Percentiles rank a stretch among this genome's conserved stretches.
These are phyloP conservation scores for Oplegnathus fasciatus DNA, from an alignment of 2,113 vertebrate species.

Conservation along the genomic window DNA sequence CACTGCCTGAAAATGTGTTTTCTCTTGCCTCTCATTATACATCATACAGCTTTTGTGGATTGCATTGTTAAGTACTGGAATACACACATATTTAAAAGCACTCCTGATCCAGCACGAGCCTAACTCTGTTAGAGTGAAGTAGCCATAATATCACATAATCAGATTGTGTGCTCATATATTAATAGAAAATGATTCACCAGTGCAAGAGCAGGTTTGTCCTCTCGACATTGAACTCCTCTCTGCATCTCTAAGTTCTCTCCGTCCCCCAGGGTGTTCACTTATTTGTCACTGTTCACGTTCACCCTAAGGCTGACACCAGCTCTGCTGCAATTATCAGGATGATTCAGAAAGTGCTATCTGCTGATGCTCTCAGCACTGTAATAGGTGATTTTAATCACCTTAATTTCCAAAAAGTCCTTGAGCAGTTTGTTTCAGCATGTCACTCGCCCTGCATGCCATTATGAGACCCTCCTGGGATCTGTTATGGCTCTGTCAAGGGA, in stretches of 20 bases:
- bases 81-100: slow-evolving; percentile 8
- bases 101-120: background rate
- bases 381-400: slow-evolving; percentile 68
- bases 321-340: slow-evolving; percentile 59
- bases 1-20: background rate
- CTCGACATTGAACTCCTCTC: slow-evolving; percentile 56
- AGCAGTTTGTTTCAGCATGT: slow-evolving; percentile 42
- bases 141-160: slow-evolving; percentile 15
- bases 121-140: slow-evolving; percentile 11
- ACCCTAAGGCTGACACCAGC: slow-evolving; percentile 53
- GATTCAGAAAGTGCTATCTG: slow-evolving; percentile 67
- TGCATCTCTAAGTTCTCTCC: slow-evolving; percentile 23
- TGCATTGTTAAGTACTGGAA: background rate
- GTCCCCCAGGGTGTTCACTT: slow-evolving; percentile 23
- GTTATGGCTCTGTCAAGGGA: slow-evolving; percentile 43
- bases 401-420: slow-evolving; percentile 65
- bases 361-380: slow-evolving; percentile 47
- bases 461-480: slow-evolving; percentile 30
- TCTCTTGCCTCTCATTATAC: background rate
- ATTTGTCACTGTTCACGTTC: slow-evolving; percentile 60
- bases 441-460: slow-evolving; percentile 21
- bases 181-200: slow-evolving; percentile 53
- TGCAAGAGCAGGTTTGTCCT: slow-evolving; percentile 37
- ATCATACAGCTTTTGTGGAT: background rate
- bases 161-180: slow-evolving; percentile 17